These are phyloP conservation scores for Hydrolagus affinis DNA, from an alignment of 2,113 vertebrate genomes.

Conservation along the genomic window DNA sequence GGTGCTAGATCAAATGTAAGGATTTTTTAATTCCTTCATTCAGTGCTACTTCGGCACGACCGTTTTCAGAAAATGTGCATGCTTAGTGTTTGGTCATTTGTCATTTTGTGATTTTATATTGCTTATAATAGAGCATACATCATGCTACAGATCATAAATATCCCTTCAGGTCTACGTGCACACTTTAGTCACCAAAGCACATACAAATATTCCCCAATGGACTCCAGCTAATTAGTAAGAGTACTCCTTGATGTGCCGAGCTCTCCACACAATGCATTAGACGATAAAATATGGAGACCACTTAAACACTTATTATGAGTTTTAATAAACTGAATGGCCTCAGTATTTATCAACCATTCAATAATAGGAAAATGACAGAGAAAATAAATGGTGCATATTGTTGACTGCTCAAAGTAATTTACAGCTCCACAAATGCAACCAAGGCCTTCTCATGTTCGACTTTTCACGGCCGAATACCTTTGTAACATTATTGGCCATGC, in stretches of 20 bases:
- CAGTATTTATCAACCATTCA: neutral
- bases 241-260: neutral
- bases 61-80: no score
- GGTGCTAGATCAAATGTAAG: no score
- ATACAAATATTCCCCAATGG: neutral
- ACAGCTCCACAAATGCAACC: neutral
- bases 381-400: neutral
- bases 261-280: neutral
- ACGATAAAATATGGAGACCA: neutral
- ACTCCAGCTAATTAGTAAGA: neutral
- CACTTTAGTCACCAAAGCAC: no score
- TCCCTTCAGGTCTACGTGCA: no score
- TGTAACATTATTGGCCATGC: neutral
- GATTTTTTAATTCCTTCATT: no score
- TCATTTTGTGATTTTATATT: no score
- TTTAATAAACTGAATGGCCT: neutral
- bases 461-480: neutral
- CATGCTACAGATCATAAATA: no score
- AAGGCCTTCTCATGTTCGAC: neutral
- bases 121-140: no score
- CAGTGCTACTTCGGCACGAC: no score
- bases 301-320: neutral
- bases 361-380: neutral
- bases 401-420: neutral
- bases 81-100: no score